Evolutionary conservation across 2,888 invertebrate genomes (phyloP).

Genomic region (Troides aeacus): DNA sequence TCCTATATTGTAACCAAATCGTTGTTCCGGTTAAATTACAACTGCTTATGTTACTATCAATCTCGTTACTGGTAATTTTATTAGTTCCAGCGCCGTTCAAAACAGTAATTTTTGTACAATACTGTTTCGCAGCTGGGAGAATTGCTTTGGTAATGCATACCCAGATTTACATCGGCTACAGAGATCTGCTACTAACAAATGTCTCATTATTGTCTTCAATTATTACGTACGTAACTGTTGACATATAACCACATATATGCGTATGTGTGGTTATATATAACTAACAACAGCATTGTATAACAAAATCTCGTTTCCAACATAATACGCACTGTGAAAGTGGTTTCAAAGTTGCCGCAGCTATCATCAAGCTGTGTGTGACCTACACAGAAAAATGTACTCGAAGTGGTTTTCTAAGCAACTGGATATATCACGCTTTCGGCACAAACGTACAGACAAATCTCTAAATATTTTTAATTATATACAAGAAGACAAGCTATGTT

Average conservation of each 20-base stretch:
- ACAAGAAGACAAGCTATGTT: not conserved
- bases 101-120: too few species aligned
- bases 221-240: too few species aligned
- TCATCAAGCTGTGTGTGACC: constrained; percentile 27
- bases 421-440: constrained; percentile 25
- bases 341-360: constrained; percentile 16
- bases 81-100: too few species aligned
- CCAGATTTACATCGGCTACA: too few species aligned
- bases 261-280: not conserved
- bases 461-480: constrained; percentile 10
- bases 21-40: too few species aligned
- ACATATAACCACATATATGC: not conserved
- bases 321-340: constrained; percentile 26
- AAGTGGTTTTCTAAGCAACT: constrained; percentile 23
- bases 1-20: too few species aligned
- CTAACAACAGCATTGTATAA: constrained; percentile 22
- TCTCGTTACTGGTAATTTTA: too few species aligned
- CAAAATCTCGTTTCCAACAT: constrained; percentile 27
- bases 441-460: constrained; percentile 7
- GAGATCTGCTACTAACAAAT: too few species aligned
- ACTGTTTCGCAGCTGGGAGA: too few species aligned
- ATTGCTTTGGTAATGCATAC: too few species aligned
- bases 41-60: too few species aligned
- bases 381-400: constrained; percentile 26
- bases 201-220: too few species aligned